Evolutionary conservation across 1,140 invertebrate genomes (phyloP).

Genomic region (Tetragnatha versicolor): DNA sequence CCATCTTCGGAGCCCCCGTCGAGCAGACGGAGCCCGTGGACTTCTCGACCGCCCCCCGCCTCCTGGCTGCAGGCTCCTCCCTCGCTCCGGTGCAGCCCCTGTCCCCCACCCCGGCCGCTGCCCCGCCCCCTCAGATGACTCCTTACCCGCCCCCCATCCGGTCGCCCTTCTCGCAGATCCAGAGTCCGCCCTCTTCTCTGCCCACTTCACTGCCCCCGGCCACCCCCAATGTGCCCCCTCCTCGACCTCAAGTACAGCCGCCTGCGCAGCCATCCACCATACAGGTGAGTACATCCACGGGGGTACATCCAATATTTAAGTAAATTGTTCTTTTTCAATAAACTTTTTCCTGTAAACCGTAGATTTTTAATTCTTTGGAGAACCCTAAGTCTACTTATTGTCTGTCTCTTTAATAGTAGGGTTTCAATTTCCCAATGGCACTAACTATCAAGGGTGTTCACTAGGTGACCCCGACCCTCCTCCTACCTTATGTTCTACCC

Average conservation of each 20-base stretch:
- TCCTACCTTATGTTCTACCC: no score
- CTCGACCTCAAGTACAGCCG: neutral
- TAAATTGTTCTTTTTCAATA: neutral
- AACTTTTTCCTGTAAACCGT: no score
- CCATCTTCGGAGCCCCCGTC: conserved; percentile 67
- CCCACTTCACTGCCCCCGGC: conserved; percentile 16
- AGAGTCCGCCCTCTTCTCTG: conserved; percentile 17
- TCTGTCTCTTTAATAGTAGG: no score
- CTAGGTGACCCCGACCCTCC: no score
- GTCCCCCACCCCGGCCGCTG: neutral
- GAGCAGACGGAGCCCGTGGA: conserved; percentile 76
- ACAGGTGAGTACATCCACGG: no score
- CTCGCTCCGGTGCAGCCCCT: conserved; percentile 11
- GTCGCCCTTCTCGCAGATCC: conserved; percentile 41
- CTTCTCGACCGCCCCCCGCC: conserved; percentile 67
- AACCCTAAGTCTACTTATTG: neutral
- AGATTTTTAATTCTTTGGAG: neutral
- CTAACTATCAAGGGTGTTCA: no score
- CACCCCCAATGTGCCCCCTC: conserved; percentile 5
- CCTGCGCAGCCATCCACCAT: conserved; percentile 28
- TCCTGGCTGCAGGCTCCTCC: conserved; percentile 22
- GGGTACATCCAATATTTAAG: no score
- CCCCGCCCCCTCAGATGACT: conserved; percentile 3
- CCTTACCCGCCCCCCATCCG: conserved; percentile 30
- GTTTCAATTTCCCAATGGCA: no score